Percentiles rank a stretch among this genome's conserved stretches.
Evolutionary conservation across 1,140 invertebrate species (phyloP).

Genomic region (Lasioglossum baleicum): DNA sequence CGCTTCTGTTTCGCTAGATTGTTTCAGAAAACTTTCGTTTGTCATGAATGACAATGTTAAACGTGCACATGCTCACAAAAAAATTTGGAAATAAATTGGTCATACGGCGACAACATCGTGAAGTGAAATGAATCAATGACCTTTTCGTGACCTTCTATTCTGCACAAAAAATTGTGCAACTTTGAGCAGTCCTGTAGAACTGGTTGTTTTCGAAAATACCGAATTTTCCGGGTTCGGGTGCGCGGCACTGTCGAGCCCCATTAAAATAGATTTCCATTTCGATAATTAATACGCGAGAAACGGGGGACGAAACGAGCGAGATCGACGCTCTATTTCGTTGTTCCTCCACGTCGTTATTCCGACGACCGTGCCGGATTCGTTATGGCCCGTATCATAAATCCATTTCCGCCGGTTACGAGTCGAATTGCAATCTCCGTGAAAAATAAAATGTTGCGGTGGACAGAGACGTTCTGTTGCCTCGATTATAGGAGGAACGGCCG

Average conservation of each 20-base stretch:
- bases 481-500: conserved; percentile 10
- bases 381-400: conserved; percentile 33
- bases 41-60: too few relatives aligned
- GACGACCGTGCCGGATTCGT: background rate
- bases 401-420: conserved; percentile 25
- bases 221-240: background rate
- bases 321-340: background rate
- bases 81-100: too few relatives aligned
- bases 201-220: background rate
- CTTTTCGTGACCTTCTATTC: too few relatives aligned
- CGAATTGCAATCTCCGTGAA: conserved; percentile 32
- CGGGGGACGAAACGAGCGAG: background rate
- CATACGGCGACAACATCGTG: too few relatives aligned
- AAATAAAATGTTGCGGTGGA: conserved; percentile 19
- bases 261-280: background rate
- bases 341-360: background rate
- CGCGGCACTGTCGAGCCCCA: background rate
- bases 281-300: background rate
- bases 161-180: too few relatives aligned
- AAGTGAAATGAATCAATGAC: too few relatives aligned
- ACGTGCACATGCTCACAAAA: too few relatives aligned
- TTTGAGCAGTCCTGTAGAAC: background rate
- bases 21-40: too few relatives aligned
- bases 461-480: conserved; percentile 32
- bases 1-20: too few relatives aligned